Percentiles rank a stretch among this genome's conserved stretches.
Conservation (phyloP, 2,113 vertebrate genomes). For the Chionodraco myersi region DNA sequence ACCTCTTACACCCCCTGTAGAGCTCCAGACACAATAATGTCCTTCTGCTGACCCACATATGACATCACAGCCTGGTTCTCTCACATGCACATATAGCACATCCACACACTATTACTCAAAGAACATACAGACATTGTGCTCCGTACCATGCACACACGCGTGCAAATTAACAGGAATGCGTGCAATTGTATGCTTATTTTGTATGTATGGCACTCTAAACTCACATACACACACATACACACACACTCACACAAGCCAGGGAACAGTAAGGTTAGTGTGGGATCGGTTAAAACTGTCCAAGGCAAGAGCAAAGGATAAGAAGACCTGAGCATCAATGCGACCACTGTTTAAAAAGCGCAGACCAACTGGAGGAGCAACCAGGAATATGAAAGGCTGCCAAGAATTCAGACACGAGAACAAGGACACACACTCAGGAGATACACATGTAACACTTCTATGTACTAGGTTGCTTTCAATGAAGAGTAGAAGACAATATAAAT, state of each 20-base stretch:
- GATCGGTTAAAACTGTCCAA: conserved; percentile 43
- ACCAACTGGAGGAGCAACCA: conserved; percentile 36
- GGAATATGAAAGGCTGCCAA: conserved; percentile 55
- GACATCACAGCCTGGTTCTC: conserved; percentile 53
- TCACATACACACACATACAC: conserved; percentile 13
- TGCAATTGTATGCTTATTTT: conserved; percentile 47
- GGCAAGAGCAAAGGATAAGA: conserved; percentile 36
- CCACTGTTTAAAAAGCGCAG: conserved; percentile 52
- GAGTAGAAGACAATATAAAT: too few species aligned
- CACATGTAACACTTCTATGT: not conserved
- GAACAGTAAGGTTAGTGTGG: conserved; percentile 59
- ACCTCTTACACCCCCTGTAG: conserved; percentile 38
- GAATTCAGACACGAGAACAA: conserved; percentile 54
- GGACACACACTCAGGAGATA: conserved; percentile 43
- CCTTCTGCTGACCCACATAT: conserved; percentile 66
- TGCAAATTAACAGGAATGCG: conserved; percentile 21
- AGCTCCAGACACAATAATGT: conserved; percentile 69
- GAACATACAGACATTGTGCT: conserved; percentile 13
- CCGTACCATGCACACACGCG: conserved; percentile 4
- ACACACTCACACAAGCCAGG: conserved; percentile 8
- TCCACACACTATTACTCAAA: not conserved
- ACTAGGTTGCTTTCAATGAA: too few species aligned
- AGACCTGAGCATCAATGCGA: conserved; percentile 64
- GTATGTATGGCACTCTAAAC: conserved; percentile 41
- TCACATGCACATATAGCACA: conserved; percentile 27